Conservation (phyloP, 2,113 vertebrate genomes). For the Ursus arctos region DNA sequence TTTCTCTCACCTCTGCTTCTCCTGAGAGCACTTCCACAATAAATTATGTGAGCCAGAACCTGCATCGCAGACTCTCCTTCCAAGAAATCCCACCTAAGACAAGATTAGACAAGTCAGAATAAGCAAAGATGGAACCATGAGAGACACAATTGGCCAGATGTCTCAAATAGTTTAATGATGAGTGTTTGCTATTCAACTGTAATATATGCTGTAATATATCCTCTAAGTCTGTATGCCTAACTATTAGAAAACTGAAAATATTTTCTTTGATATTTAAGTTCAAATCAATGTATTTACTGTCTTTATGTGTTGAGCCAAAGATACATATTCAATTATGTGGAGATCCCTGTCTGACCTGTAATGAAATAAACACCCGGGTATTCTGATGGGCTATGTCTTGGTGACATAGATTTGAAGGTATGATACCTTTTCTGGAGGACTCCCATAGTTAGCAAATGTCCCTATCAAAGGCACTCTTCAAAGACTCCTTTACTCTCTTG, state of each 20-base stretch:
- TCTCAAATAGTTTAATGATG: background rate
- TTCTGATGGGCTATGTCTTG: background rate
- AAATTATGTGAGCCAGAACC: background rate
- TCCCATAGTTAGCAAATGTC: background rate
- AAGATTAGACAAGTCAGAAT: background rate
- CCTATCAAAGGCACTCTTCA: background rate
- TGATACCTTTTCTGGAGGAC: background rate
- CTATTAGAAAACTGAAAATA: background rate
- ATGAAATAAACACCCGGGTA: background rate
- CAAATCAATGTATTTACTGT: background rate
- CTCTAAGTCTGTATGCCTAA: background rate
- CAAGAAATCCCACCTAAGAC: background rate
- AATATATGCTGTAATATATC: background rate
- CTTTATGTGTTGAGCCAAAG: background rate
- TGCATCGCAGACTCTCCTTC: background rate
- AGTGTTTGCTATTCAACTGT: background rate
- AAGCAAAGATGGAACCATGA: background rate
- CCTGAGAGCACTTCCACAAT: background rate
- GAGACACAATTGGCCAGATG: background rate
- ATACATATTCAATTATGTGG: background rate
- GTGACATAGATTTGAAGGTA: background rate
- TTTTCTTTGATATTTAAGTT: background rate
- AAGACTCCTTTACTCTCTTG: background rate
- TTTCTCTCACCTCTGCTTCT: background rate
- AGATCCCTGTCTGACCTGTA: background rate